A percentile compares a stretch with the other conserved stretches of the same genome.
Evolutionary conservation across 92 coral and sea anemone genomes (phyloP).

Genomic region (Zoanthus gigantus): DNA sequence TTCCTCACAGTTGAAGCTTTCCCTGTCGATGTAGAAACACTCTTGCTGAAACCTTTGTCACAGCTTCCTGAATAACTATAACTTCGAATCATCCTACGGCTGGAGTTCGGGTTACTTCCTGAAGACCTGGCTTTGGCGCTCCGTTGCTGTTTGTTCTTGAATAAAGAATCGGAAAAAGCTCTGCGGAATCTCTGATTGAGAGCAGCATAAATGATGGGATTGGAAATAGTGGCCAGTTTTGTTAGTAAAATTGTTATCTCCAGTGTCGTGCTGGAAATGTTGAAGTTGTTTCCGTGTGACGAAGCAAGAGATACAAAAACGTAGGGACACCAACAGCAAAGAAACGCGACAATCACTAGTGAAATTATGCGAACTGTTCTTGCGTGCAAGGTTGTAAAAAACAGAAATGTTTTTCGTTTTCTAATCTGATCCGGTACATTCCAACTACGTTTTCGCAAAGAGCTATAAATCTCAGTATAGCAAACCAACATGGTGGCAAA

Average conservation of each 20-base stretch:
- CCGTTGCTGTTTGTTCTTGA: constrained; percentile 24
- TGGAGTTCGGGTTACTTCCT: not conserved
- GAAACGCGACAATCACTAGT: constrained; percentile 72
- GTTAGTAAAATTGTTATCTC: constrained; percentile 77
- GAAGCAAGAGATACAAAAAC: constrained; percentile 65
- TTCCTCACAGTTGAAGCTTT: not conserved
- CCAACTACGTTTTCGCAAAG: constrained; percentile 71
- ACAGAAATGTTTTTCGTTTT: constrained; percentile 54
- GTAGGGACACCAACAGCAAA: constrained; percentile 87
- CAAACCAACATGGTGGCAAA: constrained; percentile 75
- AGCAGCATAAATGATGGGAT: constrained; percentile 88
- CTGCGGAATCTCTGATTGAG: constrained; percentile 87
- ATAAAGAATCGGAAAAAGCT: constrained; percentile 69
- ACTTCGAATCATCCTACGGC: not conserved
- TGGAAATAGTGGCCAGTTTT: constrained; percentile 80
- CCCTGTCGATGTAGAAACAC: not conserved
- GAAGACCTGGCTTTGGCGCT: constrained; percentile 25
- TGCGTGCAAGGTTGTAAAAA: constrained; percentile 70
- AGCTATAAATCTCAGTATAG: constrained; percentile 76
- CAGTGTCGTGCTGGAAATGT: constrained; percentile 61
- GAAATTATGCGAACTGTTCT: constrained; percentile 85
- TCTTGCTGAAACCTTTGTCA: constrained; percentile 8
- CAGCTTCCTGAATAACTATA: constrained; percentile 33
- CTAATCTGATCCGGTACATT: constrained; percentile 25
- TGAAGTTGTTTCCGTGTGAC: constrained; percentile 61